These are phyloP conservation scores for Penaeus monodon DNA, from an alignment of 2,888 invertebrate species.

Conservation along the genomic window DNA sequence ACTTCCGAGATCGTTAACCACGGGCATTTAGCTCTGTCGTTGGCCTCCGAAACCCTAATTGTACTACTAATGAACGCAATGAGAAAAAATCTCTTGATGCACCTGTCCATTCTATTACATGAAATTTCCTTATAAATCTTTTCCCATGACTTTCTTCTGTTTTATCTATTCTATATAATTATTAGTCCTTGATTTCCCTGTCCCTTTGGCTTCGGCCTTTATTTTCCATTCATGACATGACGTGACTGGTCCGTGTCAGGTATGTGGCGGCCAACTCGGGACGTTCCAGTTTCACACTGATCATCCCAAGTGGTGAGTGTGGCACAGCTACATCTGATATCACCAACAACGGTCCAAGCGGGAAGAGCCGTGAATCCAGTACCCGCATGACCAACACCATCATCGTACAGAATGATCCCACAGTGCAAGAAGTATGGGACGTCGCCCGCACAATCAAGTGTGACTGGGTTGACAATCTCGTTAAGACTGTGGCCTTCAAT, in stretches of 20 bases:
- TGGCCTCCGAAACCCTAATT: background rate
- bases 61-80: background rate
- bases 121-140: background rate
- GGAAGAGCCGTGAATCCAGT: slow-evolving; percentile 24
- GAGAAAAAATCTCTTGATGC: slow-evolving; percentile 1
- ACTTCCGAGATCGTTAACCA: background rate
- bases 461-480: slow-evolving; percentile 66
- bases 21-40: background rate
- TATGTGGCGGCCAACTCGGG: slow-evolving; percentile 66
- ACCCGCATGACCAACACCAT: slow-evolving; percentile 65
- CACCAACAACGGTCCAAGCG: slow-evolving; percentile 27
- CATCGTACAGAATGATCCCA: slow-evolving; percentile 65
- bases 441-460: slow-evolving; percentile 66
- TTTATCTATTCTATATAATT: background rate
- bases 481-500: slow-evolving; percentile 65
- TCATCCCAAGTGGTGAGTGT: slow-evolving; percentile 66
- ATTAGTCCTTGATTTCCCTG: background rate
- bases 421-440: slow-evolving; percentile 66
- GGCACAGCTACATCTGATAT: slow-evolving; percentile 65
- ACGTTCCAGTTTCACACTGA: slow-evolving; percentile 65
- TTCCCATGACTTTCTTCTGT: background rate
- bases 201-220: slow-evolving; percentile 1
- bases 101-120: slow-evolving; percentile 4
- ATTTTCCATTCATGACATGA: slow-evolving; percentile 45
- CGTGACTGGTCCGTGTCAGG: slow-evolving; percentile 64